These are phyloP conservation scores for Parelbella ahira DNA, from an alignment of 2,888 invertebrate species.

Conservation along the genomic window DNA sequence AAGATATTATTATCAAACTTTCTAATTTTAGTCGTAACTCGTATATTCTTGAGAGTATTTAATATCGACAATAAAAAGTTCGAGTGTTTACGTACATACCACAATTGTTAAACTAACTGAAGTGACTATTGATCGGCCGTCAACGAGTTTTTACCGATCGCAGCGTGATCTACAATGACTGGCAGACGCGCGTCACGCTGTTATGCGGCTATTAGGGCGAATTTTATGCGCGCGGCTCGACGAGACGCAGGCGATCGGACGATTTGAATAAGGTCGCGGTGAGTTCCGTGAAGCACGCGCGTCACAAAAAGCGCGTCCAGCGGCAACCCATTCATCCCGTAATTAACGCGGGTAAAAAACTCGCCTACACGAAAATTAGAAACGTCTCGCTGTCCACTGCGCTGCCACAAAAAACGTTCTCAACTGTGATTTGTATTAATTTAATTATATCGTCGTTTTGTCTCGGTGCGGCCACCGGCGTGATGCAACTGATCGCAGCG, in stretches of 20 bases:
- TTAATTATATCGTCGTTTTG: slow-evolving; percentile 66
- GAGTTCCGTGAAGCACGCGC: slow-evolving; percentile 64
- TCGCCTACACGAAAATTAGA: slow-evolving; percentile 65
- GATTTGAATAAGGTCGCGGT: slow-evolving; percentile 48
- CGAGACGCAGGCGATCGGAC: too few species aligned
- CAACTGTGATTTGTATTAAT: slow-evolving; percentile 62
- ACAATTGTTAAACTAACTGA: too few species aligned
- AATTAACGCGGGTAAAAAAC: slow-evolving; percentile 74
- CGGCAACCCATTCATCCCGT: slow-evolving; percentile 60
- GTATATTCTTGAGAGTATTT: too few species aligned
- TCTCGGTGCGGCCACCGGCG: slow-evolving; percentile 39
- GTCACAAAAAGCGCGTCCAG: slow-evolving; percentile 45
- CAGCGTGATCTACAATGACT: too few species aligned
- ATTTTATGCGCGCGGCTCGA: slow-evolving; percentile 4
- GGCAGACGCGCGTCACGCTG: not conserved
- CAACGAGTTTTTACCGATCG: too few species aligned
- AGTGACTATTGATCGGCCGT: too few species aligned
- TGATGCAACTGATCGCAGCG: slow-evolving; percentile 27
- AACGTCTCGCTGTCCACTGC: slow-evolving; percentile 63
- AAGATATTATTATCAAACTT: too few species aligned
- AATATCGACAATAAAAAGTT: too few species aligned
- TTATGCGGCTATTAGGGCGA: slow-evolving; percentile 4
- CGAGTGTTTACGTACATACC: too few species aligned
- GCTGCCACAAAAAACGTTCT: slow-evolving; percentile 47
- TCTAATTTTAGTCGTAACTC: too few species aligned